Percentiles rank a stretch among this genome's conserved stretches.
These are phyloP conservation scores for Mercenaria mercenaria DNA, from an alignment of 1,140 invertebrate genomes.

Conservation along the genomic window DNA sequence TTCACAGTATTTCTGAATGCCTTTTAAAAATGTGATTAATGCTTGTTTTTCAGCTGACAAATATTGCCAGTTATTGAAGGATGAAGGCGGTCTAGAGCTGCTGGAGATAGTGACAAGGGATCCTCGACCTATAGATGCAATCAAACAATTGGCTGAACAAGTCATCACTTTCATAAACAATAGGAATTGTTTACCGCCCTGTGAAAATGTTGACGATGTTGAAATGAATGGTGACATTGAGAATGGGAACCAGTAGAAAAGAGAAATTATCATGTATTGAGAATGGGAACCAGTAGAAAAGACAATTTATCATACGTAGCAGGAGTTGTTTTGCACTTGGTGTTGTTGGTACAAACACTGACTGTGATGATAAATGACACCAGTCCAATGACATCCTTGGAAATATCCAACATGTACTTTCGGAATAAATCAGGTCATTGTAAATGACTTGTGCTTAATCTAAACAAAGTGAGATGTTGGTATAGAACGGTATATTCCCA, in stretches of 20 bases:
- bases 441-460: no score
- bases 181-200: neutral
- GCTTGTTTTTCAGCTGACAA: slow-evolving; percentile 91
- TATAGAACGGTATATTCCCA: no score
- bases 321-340: neutral
- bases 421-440: no score
- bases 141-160: slow-evolving; percentile 71
- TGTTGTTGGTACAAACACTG: no score
- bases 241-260: slow-evolving; percentile 16
- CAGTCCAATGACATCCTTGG: no score
- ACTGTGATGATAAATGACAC: no score
- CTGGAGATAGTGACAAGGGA: slow-evolving; percentile 89
- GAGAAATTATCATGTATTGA: no score
- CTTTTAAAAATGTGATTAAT: no score
- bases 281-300: slow-evolving; percentile 16
- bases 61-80: slow-evolving; percentile 94
- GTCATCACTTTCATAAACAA: slow-evolving; percentile 61
- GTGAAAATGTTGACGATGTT: neutral
- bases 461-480: no score
- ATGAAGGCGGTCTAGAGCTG: slow-evolving; percentile 93
- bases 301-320: no score
- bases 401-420: no score
- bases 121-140: slow-evolving; percentile 59
- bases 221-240: slow-evolving; percentile 18
- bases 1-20: no score